Percentiles rank a stretch among this genome's conserved stretches.
Evolutionary conservation across 2,888 invertebrate genomes (phyloP).

Genomic region (Euproctis similis): DNA sequence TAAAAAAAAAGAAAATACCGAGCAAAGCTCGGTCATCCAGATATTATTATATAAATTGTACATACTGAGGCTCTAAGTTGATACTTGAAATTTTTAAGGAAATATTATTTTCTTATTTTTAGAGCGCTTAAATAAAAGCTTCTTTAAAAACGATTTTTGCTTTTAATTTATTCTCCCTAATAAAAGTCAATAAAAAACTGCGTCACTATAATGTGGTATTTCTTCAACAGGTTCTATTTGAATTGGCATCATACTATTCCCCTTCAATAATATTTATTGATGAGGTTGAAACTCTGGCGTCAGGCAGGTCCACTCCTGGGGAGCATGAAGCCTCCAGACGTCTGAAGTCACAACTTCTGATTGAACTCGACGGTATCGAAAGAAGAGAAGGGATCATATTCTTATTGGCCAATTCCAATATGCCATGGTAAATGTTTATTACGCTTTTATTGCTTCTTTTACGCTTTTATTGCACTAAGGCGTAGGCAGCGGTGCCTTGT

Average conservation of each 20-base stretch:
- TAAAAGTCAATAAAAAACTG: neutral
- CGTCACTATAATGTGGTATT: neutral
- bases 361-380: conserved; percentile 88
- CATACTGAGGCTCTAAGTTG: no score
- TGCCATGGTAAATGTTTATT: conserved; percentile 88
- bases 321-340: conserved; percentile 92
- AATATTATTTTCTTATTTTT: no score
- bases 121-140: no score
- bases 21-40: no score
- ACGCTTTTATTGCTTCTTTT: no score
- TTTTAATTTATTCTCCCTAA: no score
- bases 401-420: conserved; percentile 90
- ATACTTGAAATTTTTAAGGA: no score
- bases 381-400: conserved; percentile 80
- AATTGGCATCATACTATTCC: conserved; percentile 87
- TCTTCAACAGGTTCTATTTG: conserved; percentile 81
- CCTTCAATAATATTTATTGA: conserved; percentile 96
- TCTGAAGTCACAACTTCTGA: conserved; percentile 91
- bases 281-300: conserved; percentile 91
- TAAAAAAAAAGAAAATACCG: no score
- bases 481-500: no score
- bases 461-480: no score
- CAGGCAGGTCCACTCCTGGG: conserved; percentile 76
- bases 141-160: no score
- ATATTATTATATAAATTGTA: no score